These are phyloP conservation scores for Cavia porcellus DNA, from an alignment of 2,113 vertebrate species.

Conservation along the genomic window DNA sequence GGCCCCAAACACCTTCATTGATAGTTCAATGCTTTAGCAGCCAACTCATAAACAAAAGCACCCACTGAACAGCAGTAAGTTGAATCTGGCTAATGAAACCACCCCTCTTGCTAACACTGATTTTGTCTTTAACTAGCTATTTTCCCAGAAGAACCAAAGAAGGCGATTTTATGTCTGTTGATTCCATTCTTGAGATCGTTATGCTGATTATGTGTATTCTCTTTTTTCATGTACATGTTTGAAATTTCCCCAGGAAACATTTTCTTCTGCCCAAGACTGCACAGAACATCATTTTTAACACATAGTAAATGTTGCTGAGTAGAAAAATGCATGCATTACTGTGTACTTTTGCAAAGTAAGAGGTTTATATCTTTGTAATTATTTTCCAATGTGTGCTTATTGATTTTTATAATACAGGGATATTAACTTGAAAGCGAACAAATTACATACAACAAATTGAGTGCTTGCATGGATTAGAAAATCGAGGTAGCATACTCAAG, in stretches of 20 bases:
- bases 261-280: conserved; percentile 77
- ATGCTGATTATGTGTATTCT: conserved; percentile 81
- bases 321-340: conserved; percentile 77
- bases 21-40: conserved; percentile 16
- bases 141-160: conserved; percentile 75
- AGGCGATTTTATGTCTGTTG: conserved; percentile 77
- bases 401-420: conserved; percentile 82
- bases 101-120: conserved; percentile 59
- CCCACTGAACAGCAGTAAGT: conserved; percentile 50
- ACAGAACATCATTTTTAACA: conserved; percentile 77
- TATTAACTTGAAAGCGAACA: conserved; percentile 85
- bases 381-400: conserved; percentile 83
- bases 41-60: conserved; percentile 56
- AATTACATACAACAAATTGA: conserved; percentile 84
- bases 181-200: conserved; percentile 76
- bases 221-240: conserved; percentile 64
- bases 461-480: conserved; percentile 81
- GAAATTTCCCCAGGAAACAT: conserved; percentile 81
- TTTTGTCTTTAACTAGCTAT: conserved; percentile 78
- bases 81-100: conserved; percentile 52
- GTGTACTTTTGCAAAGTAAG: conserved; percentile 76
- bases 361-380: conserved; percentile 82
- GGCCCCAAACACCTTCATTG: conserved; percentile 39
- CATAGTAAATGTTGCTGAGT: conserved; percentile 78
- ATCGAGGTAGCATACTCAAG: conserved; percentile 64